These are phyloP conservation scores for Rhynchophorus ferrugineus DNA, from an alignment of 1,140 invertebrate genomes.

Conservation along the genomic window DNA sequence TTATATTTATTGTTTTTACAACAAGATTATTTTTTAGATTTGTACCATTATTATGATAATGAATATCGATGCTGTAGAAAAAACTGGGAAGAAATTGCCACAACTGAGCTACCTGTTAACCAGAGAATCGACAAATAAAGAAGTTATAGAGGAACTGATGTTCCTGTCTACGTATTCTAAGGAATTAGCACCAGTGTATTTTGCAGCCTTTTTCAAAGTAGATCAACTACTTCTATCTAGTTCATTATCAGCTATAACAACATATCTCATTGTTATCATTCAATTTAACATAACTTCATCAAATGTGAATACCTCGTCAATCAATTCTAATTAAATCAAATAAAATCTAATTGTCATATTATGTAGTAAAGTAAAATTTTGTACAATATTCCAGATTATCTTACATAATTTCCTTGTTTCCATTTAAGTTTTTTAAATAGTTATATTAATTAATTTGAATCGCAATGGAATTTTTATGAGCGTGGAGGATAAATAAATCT, in stretches of 20 bases:
- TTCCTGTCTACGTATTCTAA: conserved; percentile 14
- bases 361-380: too few species aligned
- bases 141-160: conserved; percentile 11
- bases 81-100: conserved; percentile 8
- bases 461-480: too few species aligned
- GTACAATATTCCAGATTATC: too few species aligned
- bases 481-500: too few species aligned
- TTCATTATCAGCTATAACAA: conserved; percentile 8
- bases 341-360: too few species aligned
- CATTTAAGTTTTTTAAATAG: too few species aligned
- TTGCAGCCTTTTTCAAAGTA: conserved; percentile 17
- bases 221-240: conserved; percentile 14
- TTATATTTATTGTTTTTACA: not conserved
- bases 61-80: conserved; percentile 11
- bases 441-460: too few species aligned
- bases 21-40: conserved; percentile 9
- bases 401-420: too few species aligned
- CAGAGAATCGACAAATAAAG: conserved; percentile 5
- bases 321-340: too few species aligned
- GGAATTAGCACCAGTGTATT: conserved; percentile 14
- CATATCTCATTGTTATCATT: conserved; percentile 18
- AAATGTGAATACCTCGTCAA: too few species aligned
- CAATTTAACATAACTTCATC: conserved; percentile 13
- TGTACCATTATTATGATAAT: conserved; percentile 6
- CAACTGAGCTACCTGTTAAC: conserved; percentile 4